phyloP scores from a whole-genome alignment of 2,113 vertebrate genomes.

The Rhynchomys soricoides region DNA sequence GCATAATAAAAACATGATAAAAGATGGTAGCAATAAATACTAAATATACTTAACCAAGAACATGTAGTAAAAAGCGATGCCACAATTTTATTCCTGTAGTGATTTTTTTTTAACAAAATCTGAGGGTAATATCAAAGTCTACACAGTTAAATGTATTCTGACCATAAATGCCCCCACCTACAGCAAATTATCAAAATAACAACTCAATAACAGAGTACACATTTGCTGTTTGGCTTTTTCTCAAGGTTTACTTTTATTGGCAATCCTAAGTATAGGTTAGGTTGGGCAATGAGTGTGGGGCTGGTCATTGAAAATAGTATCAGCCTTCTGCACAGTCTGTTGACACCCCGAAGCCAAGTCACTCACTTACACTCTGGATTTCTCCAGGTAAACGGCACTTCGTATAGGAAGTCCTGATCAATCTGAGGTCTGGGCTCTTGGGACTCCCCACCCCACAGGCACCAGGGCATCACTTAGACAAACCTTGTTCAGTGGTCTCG shows the following conservation, averaged over 20 bases:
- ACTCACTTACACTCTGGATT: background rate
- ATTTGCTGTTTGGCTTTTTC: background rate
- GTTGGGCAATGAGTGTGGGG: background rate
- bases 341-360: background rate
- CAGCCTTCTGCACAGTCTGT: background rate
- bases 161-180: background rate
- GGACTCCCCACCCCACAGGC: background rate
- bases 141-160: background rate
- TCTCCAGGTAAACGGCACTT: background rate
- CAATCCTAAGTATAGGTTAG: background rate
- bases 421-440: background rate
- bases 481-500: background rate
- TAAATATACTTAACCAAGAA: background rate
- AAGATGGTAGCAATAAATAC: conserved; percentile 18
- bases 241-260: background rate
- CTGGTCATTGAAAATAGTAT: background rate
- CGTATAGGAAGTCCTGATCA: background rate
- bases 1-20: background rate
- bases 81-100: background rate
- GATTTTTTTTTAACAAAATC: background rate
- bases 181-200: background rate
- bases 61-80: background rate
- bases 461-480: background rate
- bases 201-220: background rate
- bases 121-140: background rate